Evolutionary conservation across 1,140 invertebrate genomes (phyloP).

Genomic region (Pomacea maculata): DNA sequence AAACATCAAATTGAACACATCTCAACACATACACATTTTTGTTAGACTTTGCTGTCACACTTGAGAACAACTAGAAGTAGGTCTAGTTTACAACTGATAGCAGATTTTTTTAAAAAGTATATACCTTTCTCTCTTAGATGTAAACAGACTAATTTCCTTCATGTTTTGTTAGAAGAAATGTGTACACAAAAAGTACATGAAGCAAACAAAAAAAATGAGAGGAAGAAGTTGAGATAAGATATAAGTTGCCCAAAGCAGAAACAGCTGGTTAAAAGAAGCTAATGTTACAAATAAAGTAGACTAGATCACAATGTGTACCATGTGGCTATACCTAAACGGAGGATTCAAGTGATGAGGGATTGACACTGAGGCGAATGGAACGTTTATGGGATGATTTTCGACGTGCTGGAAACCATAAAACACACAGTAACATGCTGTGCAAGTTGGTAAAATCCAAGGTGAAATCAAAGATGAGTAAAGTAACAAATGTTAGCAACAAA

Average conservation of each 20-base stretch:
- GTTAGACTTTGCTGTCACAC: too few species aligned
- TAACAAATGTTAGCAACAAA: too few species aligned
- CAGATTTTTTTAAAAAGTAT: too few species aligned
- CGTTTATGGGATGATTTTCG: slow-evolving; percentile 8
- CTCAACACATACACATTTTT: too few species aligned
- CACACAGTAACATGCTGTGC: neutral
- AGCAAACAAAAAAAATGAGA: neutral
- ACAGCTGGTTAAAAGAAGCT: neutral
- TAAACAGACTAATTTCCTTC: too few species aligned
- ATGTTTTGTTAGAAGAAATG: too few species aligned
- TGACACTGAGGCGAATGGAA: slow-evolving; percentile 21
- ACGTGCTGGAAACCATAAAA: slow-evolving; percentile 13
- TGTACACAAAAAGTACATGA: too few species aligned
- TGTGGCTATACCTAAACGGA: slow-evolving; percentile 35
- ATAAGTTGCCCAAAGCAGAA: neutral
- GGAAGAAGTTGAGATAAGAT: neutral
- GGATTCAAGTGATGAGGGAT: slow-evolving; percentile 40
- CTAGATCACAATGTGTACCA: neutral
- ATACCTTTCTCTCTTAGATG: too few species aligned
- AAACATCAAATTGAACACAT: too few species aligned
- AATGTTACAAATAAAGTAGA: slow-evolving; percentile 11
- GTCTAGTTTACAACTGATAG: too few species aligned
- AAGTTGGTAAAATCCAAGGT: too few species aligned
- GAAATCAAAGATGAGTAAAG: neutral
- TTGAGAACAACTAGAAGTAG: too few species aligned